Conservation (phyloP, 2,113 vertebrate species). For the Saiga tatarica region DNA sequence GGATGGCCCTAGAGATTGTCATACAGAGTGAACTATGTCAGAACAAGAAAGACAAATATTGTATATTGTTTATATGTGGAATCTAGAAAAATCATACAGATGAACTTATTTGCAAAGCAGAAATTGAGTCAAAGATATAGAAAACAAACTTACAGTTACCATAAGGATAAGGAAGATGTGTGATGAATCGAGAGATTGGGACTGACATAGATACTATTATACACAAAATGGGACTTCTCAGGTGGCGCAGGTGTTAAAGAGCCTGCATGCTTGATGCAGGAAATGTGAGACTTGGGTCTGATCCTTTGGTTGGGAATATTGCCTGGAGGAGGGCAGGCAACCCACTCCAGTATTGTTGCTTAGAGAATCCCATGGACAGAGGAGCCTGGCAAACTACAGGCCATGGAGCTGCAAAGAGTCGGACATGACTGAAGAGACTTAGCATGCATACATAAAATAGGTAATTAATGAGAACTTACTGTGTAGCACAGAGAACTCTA, state of each 20-base stretch:
- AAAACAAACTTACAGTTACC: not conserved
- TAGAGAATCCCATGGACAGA: not conserved
- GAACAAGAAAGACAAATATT: not conserved
- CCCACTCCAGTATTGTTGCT: not conserved
- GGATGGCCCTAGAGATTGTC: not conserved
- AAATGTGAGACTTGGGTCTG: not conserved
- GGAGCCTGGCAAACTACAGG: not conserved
- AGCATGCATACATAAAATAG: not conserved
- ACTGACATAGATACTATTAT: not conserved
- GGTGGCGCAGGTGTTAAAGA: not conserved
- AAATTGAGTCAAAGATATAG: not conserved
- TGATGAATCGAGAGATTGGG: not conserved
- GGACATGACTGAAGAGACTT: not conserved
- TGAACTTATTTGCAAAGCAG: not conserved
- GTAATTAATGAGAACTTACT: not conserved
- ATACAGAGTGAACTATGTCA: not conserved
- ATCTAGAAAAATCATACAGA: not conserved
- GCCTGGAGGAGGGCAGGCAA: not conserved
- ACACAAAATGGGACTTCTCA: not conserved
- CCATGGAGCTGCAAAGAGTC: not conserved
- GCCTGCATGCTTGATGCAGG: not conserved
- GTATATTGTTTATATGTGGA: not conserved
- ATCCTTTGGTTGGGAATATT: not conserved
- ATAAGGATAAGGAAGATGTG: not conserved
- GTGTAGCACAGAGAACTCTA: not conserved